Conservation (phyloP, 1,140 invertebrate species). For the Psix sp. region DNA sequence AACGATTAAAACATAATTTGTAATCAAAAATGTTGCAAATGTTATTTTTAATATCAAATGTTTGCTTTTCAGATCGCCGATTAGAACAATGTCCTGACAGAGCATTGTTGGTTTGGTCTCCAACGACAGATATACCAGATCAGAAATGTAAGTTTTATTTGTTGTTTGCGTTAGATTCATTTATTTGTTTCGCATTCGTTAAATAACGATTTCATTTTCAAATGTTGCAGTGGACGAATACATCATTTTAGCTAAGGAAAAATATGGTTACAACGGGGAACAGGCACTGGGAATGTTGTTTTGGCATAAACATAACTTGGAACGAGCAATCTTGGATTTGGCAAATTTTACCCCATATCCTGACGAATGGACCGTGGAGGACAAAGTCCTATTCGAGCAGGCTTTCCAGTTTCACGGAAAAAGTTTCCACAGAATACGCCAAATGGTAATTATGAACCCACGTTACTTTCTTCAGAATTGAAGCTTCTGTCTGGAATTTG, state of each 20-base stretch:
- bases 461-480: no score
- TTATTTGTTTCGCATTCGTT: not conserved
- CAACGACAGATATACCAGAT: conserved; percentile 91
- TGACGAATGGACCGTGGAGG: conserved; percentile 98
- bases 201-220: conserved; percentile 4
- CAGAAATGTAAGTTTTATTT: conserved; percentile 84
- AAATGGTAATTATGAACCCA: conserved; percentile 92
- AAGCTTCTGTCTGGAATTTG: no score
- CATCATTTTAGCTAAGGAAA: conserved; percentile 95
- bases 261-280: conserved; percentile 98
- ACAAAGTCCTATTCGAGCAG: conserved; percentile 98
- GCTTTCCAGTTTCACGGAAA: conserved; percentile 99
- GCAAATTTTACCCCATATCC: conserved; percentile 98
- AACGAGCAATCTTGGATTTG: conserved; percentile 92
- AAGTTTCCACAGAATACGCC: conserved; percentile 96
- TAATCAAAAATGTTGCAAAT: no score
- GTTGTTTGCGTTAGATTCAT: not conserved
- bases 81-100: conserved; percentile 81
- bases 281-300: conserved; percentile 98
- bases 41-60: conserved; percentile 14
- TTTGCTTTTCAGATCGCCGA: conserved; percentile 68
- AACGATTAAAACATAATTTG: not conserved
- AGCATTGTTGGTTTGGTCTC: conserved; percentile 96
- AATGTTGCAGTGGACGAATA: conserved; percentile 92
- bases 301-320: conserved; percentile 98